Evolutionary conservation across 2,888 invertebrate genomes (phyloP).

Genomic region (Seira ritae): DNA sequence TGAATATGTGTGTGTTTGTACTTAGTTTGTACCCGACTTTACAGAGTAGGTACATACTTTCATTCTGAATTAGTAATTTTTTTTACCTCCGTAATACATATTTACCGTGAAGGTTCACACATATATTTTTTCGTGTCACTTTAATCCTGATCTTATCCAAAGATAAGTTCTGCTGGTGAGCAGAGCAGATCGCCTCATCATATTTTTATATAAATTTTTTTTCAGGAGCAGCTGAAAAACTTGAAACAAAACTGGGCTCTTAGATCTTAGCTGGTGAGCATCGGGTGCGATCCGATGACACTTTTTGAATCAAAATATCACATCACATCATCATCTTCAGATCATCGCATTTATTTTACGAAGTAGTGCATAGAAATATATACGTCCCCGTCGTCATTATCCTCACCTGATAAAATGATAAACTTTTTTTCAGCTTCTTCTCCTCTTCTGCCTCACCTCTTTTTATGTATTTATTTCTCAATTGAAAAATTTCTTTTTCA

Average conservation of each 20-base stretch:
- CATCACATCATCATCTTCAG: not conserved
- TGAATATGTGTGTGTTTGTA: too few relatives aligned
- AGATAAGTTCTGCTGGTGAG: not conserved
- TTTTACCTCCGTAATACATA: not conserved
- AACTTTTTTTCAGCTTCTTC: too few relatives aligned
- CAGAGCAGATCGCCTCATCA: not conserved
- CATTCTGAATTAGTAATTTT: not conserved
- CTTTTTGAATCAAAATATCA: not conserved
- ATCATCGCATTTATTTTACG: not conserved
- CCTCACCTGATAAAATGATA: too few relatives aligned
- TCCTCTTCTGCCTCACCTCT: too few relatives aligned
- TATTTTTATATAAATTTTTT: too few relatives aligned
- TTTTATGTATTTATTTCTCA: too few relatives aligned
- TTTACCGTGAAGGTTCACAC: not conserved
- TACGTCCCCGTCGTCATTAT: too few relatives aligned
- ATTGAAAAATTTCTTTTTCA: not conserved
- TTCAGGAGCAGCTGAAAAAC: slow-evolving; percentile 6
- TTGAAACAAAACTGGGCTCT: slow-evolving; percentile 3
- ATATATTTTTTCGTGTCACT: too few relatives aligned
- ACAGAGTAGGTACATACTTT: not conserved
- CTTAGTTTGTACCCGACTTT: too few relatives aligned
- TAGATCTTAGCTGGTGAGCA: not conserved
- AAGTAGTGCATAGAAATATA: slow-evolving; percentile 2
- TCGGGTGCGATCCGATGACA: not conserved
- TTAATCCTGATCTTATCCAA: too few relatives aligned